These are phyloP conservation scores for Solenopsis invicta DNA, from an alignment of 1,140 invertebrate genomes.

Conservation along the genomic window DNA sequence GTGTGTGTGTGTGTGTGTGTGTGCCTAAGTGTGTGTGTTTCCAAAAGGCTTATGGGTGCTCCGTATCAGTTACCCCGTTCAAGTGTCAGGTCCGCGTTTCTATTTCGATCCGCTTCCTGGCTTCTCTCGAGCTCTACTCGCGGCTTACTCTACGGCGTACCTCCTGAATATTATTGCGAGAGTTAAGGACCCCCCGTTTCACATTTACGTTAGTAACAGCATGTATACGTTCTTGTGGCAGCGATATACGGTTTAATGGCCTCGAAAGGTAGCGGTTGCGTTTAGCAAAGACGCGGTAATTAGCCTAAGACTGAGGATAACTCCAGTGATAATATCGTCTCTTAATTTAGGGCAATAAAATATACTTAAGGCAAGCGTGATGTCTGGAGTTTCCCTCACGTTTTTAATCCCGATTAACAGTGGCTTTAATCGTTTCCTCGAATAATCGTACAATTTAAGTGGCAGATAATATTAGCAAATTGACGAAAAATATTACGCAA, in stretches of 20 bases:
- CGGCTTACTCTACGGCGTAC: slow-evolving; percentile 29
- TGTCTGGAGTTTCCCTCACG: too few species aligned
- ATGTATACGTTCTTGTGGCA: slow-evolving; percentile 18
- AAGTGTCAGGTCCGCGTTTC: slow-evolving; percentile 56
- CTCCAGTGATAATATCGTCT: slow-evolving; percentile 16
- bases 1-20: slow-evolving; percentile 22
- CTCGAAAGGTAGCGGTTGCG: slow-evolving; percentile 66
- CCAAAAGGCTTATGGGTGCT: slow-evolving; percentile 61
- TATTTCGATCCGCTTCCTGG: slow-evolving; percentile 57
- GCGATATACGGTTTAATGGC: slow-evolving; percentile 64
- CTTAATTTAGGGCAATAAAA: slow-evolving; percentile 43
- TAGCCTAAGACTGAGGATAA: slow-evolving; percentile 60
- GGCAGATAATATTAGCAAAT: background rate
- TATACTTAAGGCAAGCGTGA: background rate
- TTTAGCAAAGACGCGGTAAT: slow-evolving; percentile 75
- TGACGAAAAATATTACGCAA: too few species aligned
- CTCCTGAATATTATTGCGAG: slow-evolving; percentile 39
- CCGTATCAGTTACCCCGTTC: slow-evolving; percentile 65
- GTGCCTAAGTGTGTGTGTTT: slow-evolving; percentile 59
- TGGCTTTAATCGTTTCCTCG: background rate
- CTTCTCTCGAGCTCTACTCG: slow-evolving; percentile 37
- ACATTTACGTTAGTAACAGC: slow-evolving; percentile 33
- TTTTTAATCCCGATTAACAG: slow-evolving; percentile 24
- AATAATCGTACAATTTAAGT: background rate
- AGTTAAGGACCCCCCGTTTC: slow-evolving; percentile 28